Percentiles rank a stretch among this genome's conserved stretches.
phyloP scores from a whole-genome alignment of 2,113 vertebrate genomes.

The Phylloscopus trochilus region DNA sequence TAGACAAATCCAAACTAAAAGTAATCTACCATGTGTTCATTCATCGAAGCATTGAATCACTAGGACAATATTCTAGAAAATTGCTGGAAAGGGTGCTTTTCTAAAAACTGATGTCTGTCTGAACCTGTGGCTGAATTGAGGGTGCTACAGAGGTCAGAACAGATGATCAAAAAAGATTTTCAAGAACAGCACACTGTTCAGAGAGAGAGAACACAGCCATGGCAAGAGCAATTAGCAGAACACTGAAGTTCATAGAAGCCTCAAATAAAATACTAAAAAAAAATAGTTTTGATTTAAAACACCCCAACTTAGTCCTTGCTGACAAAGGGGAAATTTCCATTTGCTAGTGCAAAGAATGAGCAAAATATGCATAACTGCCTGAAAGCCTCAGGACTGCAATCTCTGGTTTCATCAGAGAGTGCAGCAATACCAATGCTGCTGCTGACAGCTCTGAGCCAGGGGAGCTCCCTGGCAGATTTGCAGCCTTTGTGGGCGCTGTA shows the following conservation, averaged over 20 bases:
- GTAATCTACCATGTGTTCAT: background rate
- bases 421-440: background rate
- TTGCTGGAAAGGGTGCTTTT: background rate
- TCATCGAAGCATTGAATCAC: background rate
- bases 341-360: background rate
- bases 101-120: background rate
- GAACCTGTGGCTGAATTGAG: background rate
- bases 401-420: background rate
- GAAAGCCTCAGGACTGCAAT: background rate
- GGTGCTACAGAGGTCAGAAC: background rate
- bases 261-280: background rate
- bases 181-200: background rate
- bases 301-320: background rate
- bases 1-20: background rate
- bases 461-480: background rate
- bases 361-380: background rate
- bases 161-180: background rate
- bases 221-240: background rate
- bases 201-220: background rate
- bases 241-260: background rate
- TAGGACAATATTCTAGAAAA: background rate
- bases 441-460: background rate
- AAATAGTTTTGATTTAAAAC: background rate
- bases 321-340: background rate
- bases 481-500: background rate